Conservation (phyloP, 35 echinoderm and acorn worm species). For the Stichopus chloronotus region DNA sequence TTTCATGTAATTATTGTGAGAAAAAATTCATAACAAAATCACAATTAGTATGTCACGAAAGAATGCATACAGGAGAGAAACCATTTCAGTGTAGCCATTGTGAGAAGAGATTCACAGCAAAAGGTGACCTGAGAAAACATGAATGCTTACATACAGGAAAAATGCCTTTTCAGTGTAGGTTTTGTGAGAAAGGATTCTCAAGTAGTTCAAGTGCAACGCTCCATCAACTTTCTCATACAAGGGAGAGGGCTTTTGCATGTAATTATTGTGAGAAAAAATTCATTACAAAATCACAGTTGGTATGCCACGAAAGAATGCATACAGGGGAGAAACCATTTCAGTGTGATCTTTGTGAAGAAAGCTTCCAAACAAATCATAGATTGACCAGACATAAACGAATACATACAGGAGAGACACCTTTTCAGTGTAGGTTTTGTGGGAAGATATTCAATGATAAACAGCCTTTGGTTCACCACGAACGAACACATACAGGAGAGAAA, state of each 20-base stretch:
- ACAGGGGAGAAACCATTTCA: not conserved
- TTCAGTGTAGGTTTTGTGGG: no score
- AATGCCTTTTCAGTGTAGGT: constrained; percentile 35
- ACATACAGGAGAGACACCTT: no score
- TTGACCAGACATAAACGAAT: no score
- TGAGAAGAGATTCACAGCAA: no score
- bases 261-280: not conserved
- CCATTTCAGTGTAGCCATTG: no score
- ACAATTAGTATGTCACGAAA: not conserved
- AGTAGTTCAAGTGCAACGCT: not conserved
- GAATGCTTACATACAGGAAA: not conserved
- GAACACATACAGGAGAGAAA: no score
- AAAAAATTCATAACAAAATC: not conserved
- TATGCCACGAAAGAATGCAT: no score
- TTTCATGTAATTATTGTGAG: not conserved
- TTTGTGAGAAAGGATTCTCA: constrained; percentile 39
- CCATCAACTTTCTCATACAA: constrained; percentile 31
- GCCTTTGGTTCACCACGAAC: no score
- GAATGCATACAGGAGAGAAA: not conserved
- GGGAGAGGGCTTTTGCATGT: constrained; percentile 5
- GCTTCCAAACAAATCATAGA: not conserved
- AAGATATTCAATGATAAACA: no score
- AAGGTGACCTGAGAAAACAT: no score
- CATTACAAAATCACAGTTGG: no score
- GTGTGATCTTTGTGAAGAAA: not conserved